A percentile compares a stretch with the other conserved stretches of the same genome.
These are phyloP conservation scores for Rhizoglyphus robini DNA, from an alignment of 1,140 invertebrate species.

Conservation along the genomic window DNA sequence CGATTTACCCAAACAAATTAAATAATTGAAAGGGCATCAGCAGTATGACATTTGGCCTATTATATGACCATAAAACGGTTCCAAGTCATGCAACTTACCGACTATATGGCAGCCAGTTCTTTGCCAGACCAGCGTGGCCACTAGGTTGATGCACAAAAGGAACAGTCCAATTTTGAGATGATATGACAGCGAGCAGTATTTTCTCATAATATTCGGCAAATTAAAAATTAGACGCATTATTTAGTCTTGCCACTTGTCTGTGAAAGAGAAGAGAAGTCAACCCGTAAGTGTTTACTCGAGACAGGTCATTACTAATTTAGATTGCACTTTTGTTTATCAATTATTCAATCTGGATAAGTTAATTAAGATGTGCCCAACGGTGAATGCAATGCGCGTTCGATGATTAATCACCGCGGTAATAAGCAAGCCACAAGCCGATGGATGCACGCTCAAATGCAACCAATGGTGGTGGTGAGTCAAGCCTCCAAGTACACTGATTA, in stretches of 20 bases:
- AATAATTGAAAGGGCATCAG: not conserved
- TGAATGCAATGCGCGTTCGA: too few relatives aligned
- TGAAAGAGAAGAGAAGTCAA: not conserved
- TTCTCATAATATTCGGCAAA: not conserved
- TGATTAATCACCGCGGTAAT: too few relatives aligned
- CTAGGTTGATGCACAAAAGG: not conserved
- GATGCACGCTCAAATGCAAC: too few relatives aligned
- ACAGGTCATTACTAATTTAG: constrained; percentile 7
- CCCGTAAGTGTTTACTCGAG: not conserved
- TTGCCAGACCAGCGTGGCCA: not conserved
- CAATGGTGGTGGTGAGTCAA: too few relatives aligned
- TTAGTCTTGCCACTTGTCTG: too few relatives aligned
- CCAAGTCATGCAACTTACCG: constrained; percentile 1
- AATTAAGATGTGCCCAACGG: not conserved
- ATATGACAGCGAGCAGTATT: constrained; percentile 1
- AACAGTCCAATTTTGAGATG: not conserved
- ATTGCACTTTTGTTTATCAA: not conserved
- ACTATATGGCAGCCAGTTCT: not conserved
- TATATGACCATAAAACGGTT: not conserved
- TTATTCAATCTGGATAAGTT: constrained; percentile 13
- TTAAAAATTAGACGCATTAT: not conserved
- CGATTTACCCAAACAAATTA: not conserved
- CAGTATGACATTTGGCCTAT: not conserved
- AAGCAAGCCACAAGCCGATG: too few relatives aligned
- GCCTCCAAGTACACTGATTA: too few relatives aligned